A percentile compares a stretch with the other conserved stretches of the same genome.
These are phyloP conservation scores for Centropus unirufus DNA, from an alignment of 2,113 vertebrate genomes.

Conservation along the genomic window DNA sequence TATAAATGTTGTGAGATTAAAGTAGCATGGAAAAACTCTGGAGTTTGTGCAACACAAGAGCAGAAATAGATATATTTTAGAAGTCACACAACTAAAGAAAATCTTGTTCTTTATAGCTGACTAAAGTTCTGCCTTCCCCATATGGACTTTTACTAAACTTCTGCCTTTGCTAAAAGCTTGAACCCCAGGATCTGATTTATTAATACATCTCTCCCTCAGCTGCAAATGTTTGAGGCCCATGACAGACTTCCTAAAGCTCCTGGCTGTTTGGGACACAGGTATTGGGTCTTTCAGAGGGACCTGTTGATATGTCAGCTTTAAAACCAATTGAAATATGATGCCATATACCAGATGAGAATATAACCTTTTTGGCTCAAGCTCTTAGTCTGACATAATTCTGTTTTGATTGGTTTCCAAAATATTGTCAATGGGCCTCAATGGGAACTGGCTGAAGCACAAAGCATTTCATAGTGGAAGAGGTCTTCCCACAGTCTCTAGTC, in stretches of 20 bases:
- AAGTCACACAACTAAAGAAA: not conserved
- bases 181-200: not conserved
- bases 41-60: not conserved
- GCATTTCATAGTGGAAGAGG: not conserved
- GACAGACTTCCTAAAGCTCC: not conserved
- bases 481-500: not conserved
- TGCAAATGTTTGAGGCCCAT: not conserved
- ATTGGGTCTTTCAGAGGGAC: not conserved
- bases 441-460: not conserved
- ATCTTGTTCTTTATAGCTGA: not conserved
- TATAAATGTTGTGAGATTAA: not conserved
- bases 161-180: not conserved
- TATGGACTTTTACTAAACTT: not conserved
- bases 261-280: not conserved
- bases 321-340: not conserved
- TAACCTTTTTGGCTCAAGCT: not conserved
- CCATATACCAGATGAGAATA: not conserved
- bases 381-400: not conserved
- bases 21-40: not conserved
- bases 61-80: not conserved
- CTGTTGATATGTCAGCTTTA: not conserved
- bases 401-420: constrained; percentile 9
- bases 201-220: not conserved
- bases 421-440: not conserved
- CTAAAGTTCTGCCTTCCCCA: not conserved